These are phyloP conservation scores for Petrosia ficiformis DNA, from an alignment of 37 sponge, comb jelly and placozoan species.

Conservation along the genomic window DNA sequence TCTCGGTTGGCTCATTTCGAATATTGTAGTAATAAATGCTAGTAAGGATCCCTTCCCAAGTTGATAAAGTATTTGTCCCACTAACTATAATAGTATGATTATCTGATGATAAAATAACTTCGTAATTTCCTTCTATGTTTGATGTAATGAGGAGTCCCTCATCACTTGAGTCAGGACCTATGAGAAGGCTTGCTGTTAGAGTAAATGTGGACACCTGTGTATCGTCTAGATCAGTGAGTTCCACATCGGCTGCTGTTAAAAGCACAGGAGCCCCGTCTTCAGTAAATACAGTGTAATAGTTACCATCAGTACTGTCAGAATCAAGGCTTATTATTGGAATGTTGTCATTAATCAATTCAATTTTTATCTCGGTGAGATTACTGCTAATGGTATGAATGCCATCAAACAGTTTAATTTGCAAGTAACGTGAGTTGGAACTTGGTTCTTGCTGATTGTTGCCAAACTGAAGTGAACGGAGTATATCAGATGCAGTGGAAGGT, in stretches of 20 bases:
- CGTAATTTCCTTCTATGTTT: too few relatives aligned
- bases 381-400: constrained; percentile 23
- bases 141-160: constrained; percentile 16
- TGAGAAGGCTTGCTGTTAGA: too few relatives aligned
- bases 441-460: constrained; percentile 50
- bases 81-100: constrained; percentile 14
- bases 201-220: too few relatives aligned
- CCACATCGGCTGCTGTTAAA: constrained; percentile 19
- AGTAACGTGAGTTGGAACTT: background rate
- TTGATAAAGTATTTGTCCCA: constrained; percentile 19
- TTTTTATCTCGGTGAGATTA: background rate
- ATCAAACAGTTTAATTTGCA: constrained; percentile 40
- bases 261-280: constrained; percentile 43
- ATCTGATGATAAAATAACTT: too few relatives aligned
- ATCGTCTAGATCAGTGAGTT: constrained; percentile 46
- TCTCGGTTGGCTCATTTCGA: constrained; percentile 56
- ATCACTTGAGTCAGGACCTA: constrained; percentile 29
- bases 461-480: constrained; percentile 38
- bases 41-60: constrained; percentile 19
- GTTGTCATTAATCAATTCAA: constrained; percentile 28
- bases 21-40: constrained; percentile 40
- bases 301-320: background rate
- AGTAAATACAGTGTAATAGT: background rate
- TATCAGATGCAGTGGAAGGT: constrained; percentile 11
- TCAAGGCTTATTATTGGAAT: constrained; percentile 16